Evolutionary conservation across 2,113 vertebrate species (phyloP), one percentile per base, ranked within the genome.

Genomic region (Sinosuthora webbiana): DNA sequence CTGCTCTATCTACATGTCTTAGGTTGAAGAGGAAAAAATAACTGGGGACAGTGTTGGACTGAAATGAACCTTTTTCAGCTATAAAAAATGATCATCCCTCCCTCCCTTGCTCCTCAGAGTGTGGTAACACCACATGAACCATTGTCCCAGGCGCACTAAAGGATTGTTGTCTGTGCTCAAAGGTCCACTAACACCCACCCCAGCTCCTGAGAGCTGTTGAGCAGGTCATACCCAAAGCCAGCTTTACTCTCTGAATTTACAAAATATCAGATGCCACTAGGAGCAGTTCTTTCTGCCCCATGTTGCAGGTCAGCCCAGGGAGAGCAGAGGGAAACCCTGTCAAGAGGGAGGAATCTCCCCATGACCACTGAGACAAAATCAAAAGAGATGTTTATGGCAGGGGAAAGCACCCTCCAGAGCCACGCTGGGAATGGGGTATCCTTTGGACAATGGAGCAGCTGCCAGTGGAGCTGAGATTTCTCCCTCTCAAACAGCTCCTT

Each of bases 401-500:
- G 21, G 15, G 20, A 68, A 83, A 87, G 56, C 21, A 28, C 35
- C 69, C 77, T 90, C 65, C 44, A 87, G 69, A 84, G 62, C 52
- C 16, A 1, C 19, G 0, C 4, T 47, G 4, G 5, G 64, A 78
- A 31, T 47, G 42, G 65, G 63, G 37, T n/a, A 87, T 89, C 37
- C 62, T 55, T 84, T 45, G 82, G 81, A 79, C 83, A 80, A 27
- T 44, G 47, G 21, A 57, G 80, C 65, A 76, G 59, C 60, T 73
- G 64, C 71, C 7, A 24, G 6, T 2, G 49, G 69, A 88, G 63
- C 77, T 37, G 67, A 89, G 67, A 75, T 71, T 87, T 69, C 77
- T 78, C 33, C 79, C 81, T 93, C 87, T 75, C 57, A 95, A 96
- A 92, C 81, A 95, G 80, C 89, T 94, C 90, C 87, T 94, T 95